Evolutionary conservation across 37 sponge, comb jelly and placozoan genomes (phyloP), one percentile per base, ranked within the genome.

Genomic region (Aphrocallistes beatrix): DNA sequence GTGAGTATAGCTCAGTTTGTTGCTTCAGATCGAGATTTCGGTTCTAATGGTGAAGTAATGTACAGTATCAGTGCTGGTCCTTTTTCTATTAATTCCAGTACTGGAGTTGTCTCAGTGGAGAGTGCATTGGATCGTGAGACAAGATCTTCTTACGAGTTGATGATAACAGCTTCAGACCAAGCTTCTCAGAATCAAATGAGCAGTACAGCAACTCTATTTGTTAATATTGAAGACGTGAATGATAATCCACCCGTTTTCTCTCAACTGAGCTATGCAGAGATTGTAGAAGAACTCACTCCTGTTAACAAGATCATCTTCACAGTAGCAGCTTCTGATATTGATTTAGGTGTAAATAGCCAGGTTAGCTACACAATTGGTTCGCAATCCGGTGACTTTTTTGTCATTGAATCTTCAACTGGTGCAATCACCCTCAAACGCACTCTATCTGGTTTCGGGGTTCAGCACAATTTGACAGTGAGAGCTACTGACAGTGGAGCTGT

Each of bases 271-370:
- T 84, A 84, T 32, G 1, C 85, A 28, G 51, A 23, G 3, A 69
- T 49, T 37, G 85, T 84, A 23, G 51, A 42, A 28, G 85, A 84
- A 16, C 23, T 51, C 23, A 48, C 85, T 1, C 85, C 82, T 81
- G 51, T 84, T 51, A 28, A 81, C n/a, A 25, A 6, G 32, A 16
- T 6, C 3, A 38, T 84, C 6, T 40, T 50, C 3, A 40, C 40
- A 23, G 51, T 84, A 37, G 23, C 37, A 28, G 85, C 85, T 17
- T 23, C 19, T 42, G 85, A 84, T 42, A 23, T 49, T 1, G 85
- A 84, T 50, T 17, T 37, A n/a, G 85, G 85, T 49, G 8, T 81
- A 13, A 84, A 84, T 16, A 28, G 50, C 1, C 38, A 23, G 6
- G 50, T 84, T 37, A 1, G 10, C 23, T 84, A 84, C 81, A 32